These are phyloP conservation scores for Siderastrea radians DNA, from an alignment of 92 coral and sea anemone species.

Conservation along the genomic window DNA sequence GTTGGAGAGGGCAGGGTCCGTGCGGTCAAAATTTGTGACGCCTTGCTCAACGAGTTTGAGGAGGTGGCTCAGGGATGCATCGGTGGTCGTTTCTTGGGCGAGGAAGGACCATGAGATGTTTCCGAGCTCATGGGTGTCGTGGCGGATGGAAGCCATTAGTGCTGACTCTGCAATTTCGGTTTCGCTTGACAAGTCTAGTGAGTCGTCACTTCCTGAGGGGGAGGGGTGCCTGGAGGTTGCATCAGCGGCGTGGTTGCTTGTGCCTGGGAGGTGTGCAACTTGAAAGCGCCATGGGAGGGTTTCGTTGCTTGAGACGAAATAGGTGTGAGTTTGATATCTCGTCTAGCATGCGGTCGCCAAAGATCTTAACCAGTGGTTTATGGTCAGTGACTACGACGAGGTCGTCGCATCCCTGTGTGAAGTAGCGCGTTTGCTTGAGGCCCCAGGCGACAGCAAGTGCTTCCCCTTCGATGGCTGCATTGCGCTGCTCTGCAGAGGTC, in stretches of 20 bases:
- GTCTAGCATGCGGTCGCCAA: too few relatives aligned
- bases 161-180: slow-evolving; percentile 65
- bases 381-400: too few relatives aligned
- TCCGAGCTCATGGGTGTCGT: slow-evolving; percentile 57
- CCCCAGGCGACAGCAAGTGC: slow-evolving; percentile 84
- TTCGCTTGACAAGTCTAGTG: slow-evolving; percentile 57
- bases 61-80: slow-evolving; percentile 45
- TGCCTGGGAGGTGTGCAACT: slow-evolving; percentile 76
- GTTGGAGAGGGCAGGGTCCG: slow-evolving; percentile 47
- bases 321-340: too few relatives aligned
- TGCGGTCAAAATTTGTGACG: slow-evolving; percentile 20
- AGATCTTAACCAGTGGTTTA: too few relatives aligned
- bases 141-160: slow-evolving; percentile 62
- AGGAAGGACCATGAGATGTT: slow-evolving; percentile 74
- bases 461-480: slow-evolving; percentile 79
- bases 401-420: slow-evolving; percentile 76
- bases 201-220: slow-evolving; percentile 58
- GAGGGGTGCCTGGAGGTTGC: slow-evolving; percentile 78
- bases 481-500: slow-evolving; percentile 73
- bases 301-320: slow-evolving; percentile 81
- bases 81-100: slow-evolving; percentile 66
- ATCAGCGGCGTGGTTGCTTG: slow-evolving; percentile 72
- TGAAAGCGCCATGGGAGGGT: slow-evolving; percentile 80
- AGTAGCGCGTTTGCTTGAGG: slow-evolving; percentile 71
- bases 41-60: slow-evolving; percentile 61